Evolutionary conservation across 2,113 vertebrate genomes (phyloP), one percentile per base, ranked within the genome.

Genomic region (Xiphophorus hellerii): DNA sequence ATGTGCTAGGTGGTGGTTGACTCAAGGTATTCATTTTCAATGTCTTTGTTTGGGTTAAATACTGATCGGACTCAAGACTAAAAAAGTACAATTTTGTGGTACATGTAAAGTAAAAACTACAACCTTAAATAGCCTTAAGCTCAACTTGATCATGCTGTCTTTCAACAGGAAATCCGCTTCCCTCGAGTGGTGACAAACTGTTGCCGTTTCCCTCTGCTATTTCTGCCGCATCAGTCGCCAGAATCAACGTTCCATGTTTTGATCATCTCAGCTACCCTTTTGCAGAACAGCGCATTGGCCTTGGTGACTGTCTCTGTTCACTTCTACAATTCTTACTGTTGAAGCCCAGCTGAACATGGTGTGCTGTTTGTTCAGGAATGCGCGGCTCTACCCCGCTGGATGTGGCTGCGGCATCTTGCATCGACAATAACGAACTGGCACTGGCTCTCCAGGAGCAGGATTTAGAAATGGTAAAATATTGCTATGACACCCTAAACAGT

Each of bases 111-210:
- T 8, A 48, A 42, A 14, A 14, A 42, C 39, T 14, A 42, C 13
- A 42, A 42, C 13, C 13, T 42, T 13, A 42, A 42, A 42, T 42
- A 4, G 4, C 14, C 39, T 15, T 15, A 42, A 66, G 17, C 17
- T 28, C 20, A 28, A 27, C 61, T 76, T 5, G 29, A 11, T 54
- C 3, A 11, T 65, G 8, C 4, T 28, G 62, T 78, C 37, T 74
- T 60, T 39, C 48, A 62, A 69, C 82, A 98, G 97, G 97, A 98
- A 88, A 98, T 98, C 88, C 93, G 97, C 84, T 98, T 98, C 77
- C 97, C 97, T 33, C 95, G 96, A 70, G 96, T 98, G 94, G 97
- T 98, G 88, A 98, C 97, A n/a, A 98, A 96, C 91, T 98, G 97
- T 84, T 98, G 97, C 75, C 96, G 97, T 11, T 98, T 98, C 84